A percentile compares a stretch with the other conserved stretches of the same genome.
phyloP scores from a whole-genome alignment of 2,113 vertebrate species.

The Burhinus bistriatus region DNA sequence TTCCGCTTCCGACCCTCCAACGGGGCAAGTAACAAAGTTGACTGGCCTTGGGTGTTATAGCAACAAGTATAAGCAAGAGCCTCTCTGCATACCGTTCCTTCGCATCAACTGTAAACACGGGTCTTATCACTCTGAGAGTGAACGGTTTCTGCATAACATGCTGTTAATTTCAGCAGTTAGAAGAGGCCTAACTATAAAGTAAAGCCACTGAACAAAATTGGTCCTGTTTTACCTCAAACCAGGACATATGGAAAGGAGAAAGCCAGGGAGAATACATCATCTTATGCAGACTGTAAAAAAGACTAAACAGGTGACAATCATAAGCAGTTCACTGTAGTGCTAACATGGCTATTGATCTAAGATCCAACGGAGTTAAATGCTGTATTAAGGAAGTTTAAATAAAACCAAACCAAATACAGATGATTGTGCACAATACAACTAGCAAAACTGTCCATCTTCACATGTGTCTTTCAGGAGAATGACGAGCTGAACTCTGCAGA shows the following conservation, averaged over 20 bases:
- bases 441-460: neutral
- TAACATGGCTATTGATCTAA: neutral
- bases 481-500: neutral
- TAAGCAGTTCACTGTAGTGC: neutral
- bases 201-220: no score
- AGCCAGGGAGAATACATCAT: neutral
- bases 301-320: neutral
- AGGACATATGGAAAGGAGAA: neutral
- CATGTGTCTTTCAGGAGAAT: neutral
- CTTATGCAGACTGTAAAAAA: neutral
- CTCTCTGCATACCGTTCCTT: no score
- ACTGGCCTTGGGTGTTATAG: no score
- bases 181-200: no score
- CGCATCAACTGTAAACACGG: no score
- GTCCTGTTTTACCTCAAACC: no score
- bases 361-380: neutral
- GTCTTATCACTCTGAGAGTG: no score
- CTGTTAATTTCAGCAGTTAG: no score
- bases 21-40: no score
- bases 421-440: neutral
- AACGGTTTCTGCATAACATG: no score
- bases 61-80: no score
- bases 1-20: no score
- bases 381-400: neutral
- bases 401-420: neutral